Evolutionary conservation across 2,113 vertebrate genomes (phyloP).

Genomic region (Suricata suricatta): DNA sequence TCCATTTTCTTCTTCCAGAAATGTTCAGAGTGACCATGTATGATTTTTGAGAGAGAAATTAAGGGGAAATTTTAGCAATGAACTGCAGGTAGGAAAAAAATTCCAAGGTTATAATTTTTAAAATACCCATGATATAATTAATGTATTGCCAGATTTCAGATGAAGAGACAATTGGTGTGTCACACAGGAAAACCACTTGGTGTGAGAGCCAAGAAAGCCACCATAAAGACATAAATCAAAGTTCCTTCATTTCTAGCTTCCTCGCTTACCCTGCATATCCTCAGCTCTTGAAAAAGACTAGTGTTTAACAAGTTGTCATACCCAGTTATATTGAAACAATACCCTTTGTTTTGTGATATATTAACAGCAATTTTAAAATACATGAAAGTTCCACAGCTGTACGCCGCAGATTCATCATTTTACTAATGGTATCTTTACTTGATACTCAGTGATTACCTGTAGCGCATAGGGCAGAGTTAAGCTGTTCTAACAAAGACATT

Average conservation of each 20-base stretch:
- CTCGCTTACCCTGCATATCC: background rate
- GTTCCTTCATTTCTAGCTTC: background rate
- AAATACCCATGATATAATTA: background rate
- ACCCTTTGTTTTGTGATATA: background rate
- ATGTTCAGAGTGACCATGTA: background rate
- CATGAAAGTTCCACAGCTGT: too few species aligned
- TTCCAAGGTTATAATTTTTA: background rate
- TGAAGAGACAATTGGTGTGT: background rate
- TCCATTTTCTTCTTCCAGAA: background rate
- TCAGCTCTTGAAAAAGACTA: background rate
- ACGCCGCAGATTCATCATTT: background rate
- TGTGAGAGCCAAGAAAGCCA: background rate
- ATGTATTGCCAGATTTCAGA: conserved; percentile 9
- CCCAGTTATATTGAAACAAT: background rate
- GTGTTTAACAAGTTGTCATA: background rate
- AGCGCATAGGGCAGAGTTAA: background rate
- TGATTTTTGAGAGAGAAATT: background rate
- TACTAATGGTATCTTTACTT: background rate
- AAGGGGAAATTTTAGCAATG: background rate
- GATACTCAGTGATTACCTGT: background rate
- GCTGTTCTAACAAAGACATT: background rate
- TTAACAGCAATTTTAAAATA: conserved; percentile 15
- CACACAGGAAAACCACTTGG: background rate
- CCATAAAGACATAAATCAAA: background rate
- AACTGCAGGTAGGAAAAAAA: background rate